Evolutionary conservation across 2,113 vertebrate genomes (phyloP).

Genomic region (Typhlomys cinereus): DNA sequence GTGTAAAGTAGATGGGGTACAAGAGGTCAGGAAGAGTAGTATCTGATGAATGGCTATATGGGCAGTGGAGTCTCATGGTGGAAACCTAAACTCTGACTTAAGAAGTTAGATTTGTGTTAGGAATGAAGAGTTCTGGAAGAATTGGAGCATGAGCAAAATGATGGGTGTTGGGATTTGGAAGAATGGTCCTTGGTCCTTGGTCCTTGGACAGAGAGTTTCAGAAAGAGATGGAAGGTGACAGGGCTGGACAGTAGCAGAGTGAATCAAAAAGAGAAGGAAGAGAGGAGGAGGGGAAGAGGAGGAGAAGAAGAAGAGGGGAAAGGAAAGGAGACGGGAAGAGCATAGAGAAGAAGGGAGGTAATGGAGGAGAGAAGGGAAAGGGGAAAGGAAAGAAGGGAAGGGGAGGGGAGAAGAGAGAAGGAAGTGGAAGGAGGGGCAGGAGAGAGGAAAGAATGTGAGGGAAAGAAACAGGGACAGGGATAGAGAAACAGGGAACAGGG

Average conservation of each 20-base stretch:
- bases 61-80: not conserved
- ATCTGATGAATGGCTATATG: rapidly evolving
- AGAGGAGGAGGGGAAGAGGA: not conserved
- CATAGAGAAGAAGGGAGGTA: rapidly evolving
- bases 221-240: not conserved
- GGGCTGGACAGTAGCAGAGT: not conserved
- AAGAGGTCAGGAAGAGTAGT: not conserved
- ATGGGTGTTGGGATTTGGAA: no score
- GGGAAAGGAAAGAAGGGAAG: not conserved
- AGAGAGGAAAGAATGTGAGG: not conserved
- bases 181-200: not conserved
- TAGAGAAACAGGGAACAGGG: no score
- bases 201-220: not conserved
- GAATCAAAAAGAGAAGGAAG: no score
- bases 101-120: not conserved
- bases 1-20: not conserved
- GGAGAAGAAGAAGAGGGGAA: not conserved
- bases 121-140: no score
- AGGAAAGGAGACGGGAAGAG: not conserved
- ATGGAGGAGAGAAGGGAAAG: no score
- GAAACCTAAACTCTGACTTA: not conserved
- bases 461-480: no score
- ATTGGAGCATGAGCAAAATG: not conserved
- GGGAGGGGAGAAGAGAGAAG: not conserved
- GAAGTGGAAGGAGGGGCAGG: not conserved